Percentiles rank a stretch among this genome's conserved stretches.
These are phyloP conservation scores for Hemicentrotus pulcherrimus DNA, from an alignment of 35 echinoderm and acorn worm species.

Conservation along the genomic window DNA sequence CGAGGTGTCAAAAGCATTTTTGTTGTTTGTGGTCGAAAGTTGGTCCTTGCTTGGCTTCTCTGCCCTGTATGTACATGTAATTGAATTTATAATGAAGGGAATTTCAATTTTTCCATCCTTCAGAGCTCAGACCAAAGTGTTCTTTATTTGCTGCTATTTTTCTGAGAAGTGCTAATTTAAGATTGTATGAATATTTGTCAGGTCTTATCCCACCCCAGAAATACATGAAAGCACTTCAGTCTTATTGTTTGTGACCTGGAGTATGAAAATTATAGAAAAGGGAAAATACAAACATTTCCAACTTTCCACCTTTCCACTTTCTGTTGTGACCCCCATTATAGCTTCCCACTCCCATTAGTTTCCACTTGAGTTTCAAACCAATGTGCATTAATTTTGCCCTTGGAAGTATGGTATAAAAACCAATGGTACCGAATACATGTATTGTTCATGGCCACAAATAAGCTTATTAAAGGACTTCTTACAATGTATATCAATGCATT, in stretches of 20 bases:
- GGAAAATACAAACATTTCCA: not conserved
- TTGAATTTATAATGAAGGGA: not conserved
- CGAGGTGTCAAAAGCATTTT: not conserved
- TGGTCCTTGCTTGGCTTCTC: not conserved
- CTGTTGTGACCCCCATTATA: not conserved
- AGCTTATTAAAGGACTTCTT: no score
- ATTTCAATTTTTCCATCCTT: not conserved
- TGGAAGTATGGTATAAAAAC: no score
- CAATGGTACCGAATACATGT: no score
- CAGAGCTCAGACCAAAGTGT: not conserved
- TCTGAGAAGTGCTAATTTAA: no score
- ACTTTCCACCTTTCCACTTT: not conserved
- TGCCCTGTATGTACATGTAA: no score
- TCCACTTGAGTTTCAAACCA: not conserved
- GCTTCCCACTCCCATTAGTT: not conserved
- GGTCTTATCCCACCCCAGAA: not conserved
- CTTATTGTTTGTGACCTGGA: not conserved
- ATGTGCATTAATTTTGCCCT: not conserved
- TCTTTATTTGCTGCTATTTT: no score
- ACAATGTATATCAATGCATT: no score
- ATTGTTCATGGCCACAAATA: no score
- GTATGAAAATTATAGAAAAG: not conserved
- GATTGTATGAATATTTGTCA: no score
- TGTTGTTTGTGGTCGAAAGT: not conserved
- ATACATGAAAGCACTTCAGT: not conserved